Evolutionary conservation across 2,888 invertebrate genomes (phyloP).

Genomic region (Zaprionus obscuricornis): DNA sequence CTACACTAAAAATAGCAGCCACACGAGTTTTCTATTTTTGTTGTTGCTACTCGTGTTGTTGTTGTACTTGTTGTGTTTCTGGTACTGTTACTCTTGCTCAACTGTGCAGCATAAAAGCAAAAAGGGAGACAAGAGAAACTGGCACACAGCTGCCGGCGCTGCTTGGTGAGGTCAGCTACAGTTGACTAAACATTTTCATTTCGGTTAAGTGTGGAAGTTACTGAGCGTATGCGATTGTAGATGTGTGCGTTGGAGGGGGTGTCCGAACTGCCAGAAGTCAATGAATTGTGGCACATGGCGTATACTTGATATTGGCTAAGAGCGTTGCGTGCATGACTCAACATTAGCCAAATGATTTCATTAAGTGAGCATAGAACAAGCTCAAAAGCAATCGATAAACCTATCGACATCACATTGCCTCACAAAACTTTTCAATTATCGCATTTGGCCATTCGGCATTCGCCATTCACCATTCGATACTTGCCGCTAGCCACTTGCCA

Average conservation of each 20-base stretch:
- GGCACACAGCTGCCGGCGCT: slow-evolving; percentile 25
- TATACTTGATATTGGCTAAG: slow-evolving; percentile 56
- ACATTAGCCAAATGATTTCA: slow-evolving; percentile 68
- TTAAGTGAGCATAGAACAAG: slow-evolving; percentile 44
- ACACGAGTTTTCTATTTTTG: slow-evolving; percentile 39
- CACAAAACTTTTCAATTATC: slow-evolving; percentile 39
- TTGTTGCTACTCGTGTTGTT: slow-evolving; percentile 9
- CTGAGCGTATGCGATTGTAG: neutral
- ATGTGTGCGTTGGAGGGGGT: slow-evolving; percentile 4
- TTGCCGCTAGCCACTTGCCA: neutral
- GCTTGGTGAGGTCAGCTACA: slow-evolving; percentile 65
- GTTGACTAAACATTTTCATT: slow-evolving; percentile 78
- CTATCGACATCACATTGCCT: slow-evolving; percentile 15
- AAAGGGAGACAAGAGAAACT: slow-evolving; percentile 1
- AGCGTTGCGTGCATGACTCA: slow-evolving; percentile 39
- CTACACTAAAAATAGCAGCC: slow-evolving; percentile 60
- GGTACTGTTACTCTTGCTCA: slow-evolving; percentile 5
- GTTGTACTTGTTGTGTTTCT: slow-evolving; percentile 17
- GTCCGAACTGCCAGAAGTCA: slow-evolving; percentile 55
- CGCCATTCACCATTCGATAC: slow-evolving; percentile 9
- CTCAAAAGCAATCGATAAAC: slow-evolving; percentile 52
- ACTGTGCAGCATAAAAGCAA: slow-evolving; percentile 8
- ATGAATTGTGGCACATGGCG: slow-evolving; percentile 72
- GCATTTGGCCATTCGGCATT: neutral
- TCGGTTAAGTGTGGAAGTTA: slow-evolving; percentile 35